These are phyloP conservation scores for Drosophila tropicalis DNA, from an alignment of 1,140 invertebrate species.

Conservation along the genomic window DNA sequence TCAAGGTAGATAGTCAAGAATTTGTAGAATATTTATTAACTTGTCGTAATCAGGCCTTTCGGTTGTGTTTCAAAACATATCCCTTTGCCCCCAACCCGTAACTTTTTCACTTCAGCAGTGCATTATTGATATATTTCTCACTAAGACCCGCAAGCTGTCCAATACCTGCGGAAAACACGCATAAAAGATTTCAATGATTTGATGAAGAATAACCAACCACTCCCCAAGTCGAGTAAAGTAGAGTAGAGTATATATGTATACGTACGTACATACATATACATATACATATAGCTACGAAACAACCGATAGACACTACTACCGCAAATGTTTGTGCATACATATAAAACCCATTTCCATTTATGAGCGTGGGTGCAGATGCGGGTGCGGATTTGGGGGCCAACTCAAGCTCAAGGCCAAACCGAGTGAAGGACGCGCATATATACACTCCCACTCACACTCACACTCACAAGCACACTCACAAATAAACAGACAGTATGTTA, in stretches of 20 bases:
- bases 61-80: neutral
- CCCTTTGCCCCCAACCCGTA: neutral
- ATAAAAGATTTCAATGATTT: constrained; percentile 39
- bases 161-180: constrained; percentile 42
- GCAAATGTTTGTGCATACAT: constrained; percentile 53
- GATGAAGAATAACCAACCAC: constrained; percentile 32
- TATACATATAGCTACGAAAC: too few species aligned
- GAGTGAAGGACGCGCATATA: constrained; percentile 24
- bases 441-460: neutral
- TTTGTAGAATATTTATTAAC: too few species aligned
- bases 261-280: too few species aligned
- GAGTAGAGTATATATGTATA: neutral
- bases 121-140: neutral
- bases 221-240: constrained; percentile 32
- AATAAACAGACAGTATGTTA: constrained; percentile 12
- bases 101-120: neutral
- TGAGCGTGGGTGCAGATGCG: constrained; percentile 7
- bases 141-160: constrained; percentile 35
- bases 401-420: constrained; percentile 59
- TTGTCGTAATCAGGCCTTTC: too few species aligned
- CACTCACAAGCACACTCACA: neutral
- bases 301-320: constrained; percentile 15
- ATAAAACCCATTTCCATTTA: constrained; percentile 46
- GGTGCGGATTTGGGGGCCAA: constrained; percentile 1
- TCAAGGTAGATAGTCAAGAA: too few species aligned